phyloP scores from a whole-genome alignment of 2,797 vertebrate species.

The Pangasius krempfi region DNA sequence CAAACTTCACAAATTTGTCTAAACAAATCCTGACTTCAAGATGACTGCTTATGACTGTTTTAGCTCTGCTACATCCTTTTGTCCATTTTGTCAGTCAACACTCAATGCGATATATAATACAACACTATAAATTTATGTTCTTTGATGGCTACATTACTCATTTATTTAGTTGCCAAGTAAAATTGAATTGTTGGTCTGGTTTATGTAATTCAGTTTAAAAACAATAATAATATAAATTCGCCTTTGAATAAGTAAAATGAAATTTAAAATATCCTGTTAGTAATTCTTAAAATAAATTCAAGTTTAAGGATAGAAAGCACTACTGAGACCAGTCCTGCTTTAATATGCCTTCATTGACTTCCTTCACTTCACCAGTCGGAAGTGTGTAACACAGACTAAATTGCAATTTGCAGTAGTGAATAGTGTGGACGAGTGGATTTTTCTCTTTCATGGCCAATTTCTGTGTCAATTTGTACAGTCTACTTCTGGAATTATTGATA shows the following conservation, averaged over 20 bases:
- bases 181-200: not conserved
- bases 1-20: not conserved
- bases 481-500: not conserved
- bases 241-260: not conserved
- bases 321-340: not conserved
- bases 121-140: not conserved
- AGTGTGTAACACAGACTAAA: not conserved
- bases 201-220: not conserved
- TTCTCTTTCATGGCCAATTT: not conserved
- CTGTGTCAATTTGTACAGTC: not conserved
- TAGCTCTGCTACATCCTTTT: not conserved
- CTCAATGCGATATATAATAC: not conserved
- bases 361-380: not conserved
- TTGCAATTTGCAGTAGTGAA: not conserved
- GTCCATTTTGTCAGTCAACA: not conserved
- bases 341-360: not conserved
- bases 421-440: not conserved
- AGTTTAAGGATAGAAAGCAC: not conserved
- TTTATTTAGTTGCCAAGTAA: not conserved
- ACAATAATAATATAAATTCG: not conserved
- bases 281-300: not conserved
- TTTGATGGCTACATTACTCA: not conserved
- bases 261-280: not conserved
- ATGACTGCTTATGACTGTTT: not conserved
- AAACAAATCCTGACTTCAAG: not conserved